Evolutionary conservation across 2,888 invertebrate genomes (phyloP).

Genomic region (Morpho achilles): DNA sequence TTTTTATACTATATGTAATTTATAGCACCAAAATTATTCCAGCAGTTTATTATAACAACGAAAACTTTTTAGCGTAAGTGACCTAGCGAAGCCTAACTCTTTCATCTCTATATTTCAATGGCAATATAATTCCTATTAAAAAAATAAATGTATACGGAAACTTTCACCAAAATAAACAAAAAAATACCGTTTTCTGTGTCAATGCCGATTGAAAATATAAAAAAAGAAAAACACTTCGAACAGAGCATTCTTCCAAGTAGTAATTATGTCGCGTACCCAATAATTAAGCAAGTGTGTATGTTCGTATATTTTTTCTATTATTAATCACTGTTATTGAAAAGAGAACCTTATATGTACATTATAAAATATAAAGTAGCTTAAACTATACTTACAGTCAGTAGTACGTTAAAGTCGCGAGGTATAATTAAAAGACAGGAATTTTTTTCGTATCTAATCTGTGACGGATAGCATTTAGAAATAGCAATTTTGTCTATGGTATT

Average conservation of each 20-base stretch:
- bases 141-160: background rate
- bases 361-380: constrained; percentile 35
- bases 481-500: constrained; percentile 22
- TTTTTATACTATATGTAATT: too few species aligned
- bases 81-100: too few species aligned
- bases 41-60: too few species aligned
- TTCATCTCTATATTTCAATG: too few species aligned
- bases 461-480: constrained; percentile 27
- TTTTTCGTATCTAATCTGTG: constrained; percentile 31
- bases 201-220: constrained; percentile 35
- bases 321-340: constrained; percentile 34
- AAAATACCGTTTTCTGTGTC: constrained; percentile 30
- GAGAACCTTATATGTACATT: constrained; percentile 34
- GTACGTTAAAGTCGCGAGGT: constrained; percentile 39
- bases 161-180: constrained; percentile 17
- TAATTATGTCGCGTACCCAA: constrained; percentile 59
- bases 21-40: too few species aligned
- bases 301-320: constrained; percentile 43
- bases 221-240: constrained; percentile 39
- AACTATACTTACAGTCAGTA: constrained; percentile 25
- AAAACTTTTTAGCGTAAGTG: too few species aligned
- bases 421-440: constrained; percentile 35
- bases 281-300: constrained; percentile 48
- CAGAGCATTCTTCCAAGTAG: constrained; percentile 31
- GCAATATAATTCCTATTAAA: too few species aligned